Base-by-base conservation (phyloP, 92 coral and sea anemone species). In the Phenganax marumi region DNA sequence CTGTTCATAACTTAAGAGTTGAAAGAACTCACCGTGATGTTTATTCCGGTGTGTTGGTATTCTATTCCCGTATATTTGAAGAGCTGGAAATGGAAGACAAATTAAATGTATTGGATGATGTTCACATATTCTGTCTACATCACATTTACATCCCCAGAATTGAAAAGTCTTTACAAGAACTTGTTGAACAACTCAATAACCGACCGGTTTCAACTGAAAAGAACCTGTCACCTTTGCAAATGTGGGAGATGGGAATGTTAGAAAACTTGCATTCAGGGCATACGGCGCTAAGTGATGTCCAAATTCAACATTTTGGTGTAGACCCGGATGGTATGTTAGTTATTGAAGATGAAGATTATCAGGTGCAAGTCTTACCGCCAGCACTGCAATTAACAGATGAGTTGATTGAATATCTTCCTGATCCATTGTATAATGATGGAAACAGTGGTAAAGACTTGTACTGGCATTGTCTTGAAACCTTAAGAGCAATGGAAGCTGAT, bases 201-300 rank as follows among this genome's bases (percentile, higher is more conserved):
- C 89, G 82, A 25, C 97, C 97, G 84, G 88, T 92, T 17, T 92
- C 97, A 73, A 92, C 85, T 69, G 93, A 90, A 84, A 77, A 77
- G 55, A 91, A 88, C 74, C 89, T 71, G 81, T 92, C 92, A n/a
- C 91, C 92, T 76, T 65, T 82, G 47, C 93, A 92, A 65, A 85
- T 90, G 89, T 90, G 93, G 92, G 86, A 87, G 58, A 79, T 50
- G 81, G 97, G 91, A 14, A 84, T 91, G 93, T 57, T 90, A 46
- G 85, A 88, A 62, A 92, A 90, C 85, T 76, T 91, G 72, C 76
- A 87, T 54, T 91, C 97, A 55, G 90, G 82, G n/a, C 91, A 91
- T 79, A 91, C 97, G 48, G 88, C 89, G 78, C 79, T 87, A 52
- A 39, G 33, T 8, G 88, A 74, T 57, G 77, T 78, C 62, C 93